These are phyloP conservation scores for Calyptommatus sinebrachiatus DNA, from an alignment of 2,113 vertebrate species.

Conservation along the genomic window DNA sequence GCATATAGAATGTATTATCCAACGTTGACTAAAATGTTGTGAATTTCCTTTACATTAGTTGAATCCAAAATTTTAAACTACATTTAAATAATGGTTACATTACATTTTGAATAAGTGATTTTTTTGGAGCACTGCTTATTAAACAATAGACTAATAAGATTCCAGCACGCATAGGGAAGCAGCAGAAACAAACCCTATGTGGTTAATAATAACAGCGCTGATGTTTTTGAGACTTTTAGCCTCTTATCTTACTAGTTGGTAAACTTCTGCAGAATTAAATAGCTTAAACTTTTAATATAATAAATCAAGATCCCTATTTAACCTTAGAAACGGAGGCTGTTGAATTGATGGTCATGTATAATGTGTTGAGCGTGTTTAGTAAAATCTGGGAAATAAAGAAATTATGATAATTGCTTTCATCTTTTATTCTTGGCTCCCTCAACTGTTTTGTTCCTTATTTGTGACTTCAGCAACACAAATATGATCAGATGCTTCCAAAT, in stretches of 20 bases:
- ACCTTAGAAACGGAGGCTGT: neutral
- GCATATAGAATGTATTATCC: slow-evolving; percentile 40
- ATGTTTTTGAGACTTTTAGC: slow-evolving; percentile 3
- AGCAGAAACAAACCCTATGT: slow-evolving; percentile 1
- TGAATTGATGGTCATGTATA: neutral
- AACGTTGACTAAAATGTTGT: slow-evolving; percentile 19
- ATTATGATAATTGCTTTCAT: neutral
- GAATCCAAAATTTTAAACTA: slow-evolving; percentile 4
- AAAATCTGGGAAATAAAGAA: neutral
- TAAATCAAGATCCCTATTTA: neutral
- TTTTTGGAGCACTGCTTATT: slow-evolving; percentile 23
- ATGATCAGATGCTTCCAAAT: neutral
- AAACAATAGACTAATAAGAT: slow-evolving; percentile 37
- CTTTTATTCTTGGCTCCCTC: neutral
- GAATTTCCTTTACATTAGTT: slow-evolving; percentile 33
- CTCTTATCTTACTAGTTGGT: neutral
- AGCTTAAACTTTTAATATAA: neutral
- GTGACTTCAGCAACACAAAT: neutral
- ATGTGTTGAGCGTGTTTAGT: neutral
- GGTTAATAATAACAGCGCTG: neutral
- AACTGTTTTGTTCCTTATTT: neutral
- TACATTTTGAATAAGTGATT: slow-evolving; percentile 27
- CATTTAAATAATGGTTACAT: slow-evolving; percentile 31
- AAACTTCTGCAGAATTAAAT: neutral
- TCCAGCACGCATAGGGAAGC: neutral